Evolutionary conservation across 2,113 vertebrate species (phyloP).

Genomic region (Cariama cristata): DNA sequence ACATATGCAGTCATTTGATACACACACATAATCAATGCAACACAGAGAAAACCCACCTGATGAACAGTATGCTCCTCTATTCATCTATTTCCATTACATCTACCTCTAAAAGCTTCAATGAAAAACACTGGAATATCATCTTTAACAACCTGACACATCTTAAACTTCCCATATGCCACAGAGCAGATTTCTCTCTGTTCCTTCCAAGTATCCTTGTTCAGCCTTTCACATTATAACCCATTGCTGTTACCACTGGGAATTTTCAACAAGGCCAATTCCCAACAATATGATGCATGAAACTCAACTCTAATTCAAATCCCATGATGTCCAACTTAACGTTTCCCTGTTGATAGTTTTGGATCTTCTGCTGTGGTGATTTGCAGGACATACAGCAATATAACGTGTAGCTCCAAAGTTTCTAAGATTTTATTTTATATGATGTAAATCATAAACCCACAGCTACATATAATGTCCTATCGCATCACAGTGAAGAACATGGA

Average conservation of each 20-base stretch:
- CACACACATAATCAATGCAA: not conserved
- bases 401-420: not conserved
- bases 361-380: not conserved
- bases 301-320: not conserved
- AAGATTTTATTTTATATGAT: not conserved
- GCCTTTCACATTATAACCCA: not conserved
- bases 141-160: not conserved
- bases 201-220: not conserved
- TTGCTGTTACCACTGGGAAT: not conserved
- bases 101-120: not conserved
- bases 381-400: not conserved
- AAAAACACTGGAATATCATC: not conserved
- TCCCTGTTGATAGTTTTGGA: not conserved
- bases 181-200: not conserved
- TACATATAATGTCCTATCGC: not conserved
- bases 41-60: not conserved
- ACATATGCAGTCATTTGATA: not conserved
- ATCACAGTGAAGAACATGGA: not conserved
- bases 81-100: not conserved
- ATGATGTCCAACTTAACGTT: not conserved
- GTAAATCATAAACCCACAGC: not conserved
- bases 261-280: not conserved
- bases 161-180: not conserved
- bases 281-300: accelerated
- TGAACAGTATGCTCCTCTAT: not conserved